A percentile compares a stretch with the other conserved stretches of the same genome.
Evolutionary conservation across 2,888 invertebrate genomes (phyloP).

Genomic region (Heliconius ethilla): DNA sequence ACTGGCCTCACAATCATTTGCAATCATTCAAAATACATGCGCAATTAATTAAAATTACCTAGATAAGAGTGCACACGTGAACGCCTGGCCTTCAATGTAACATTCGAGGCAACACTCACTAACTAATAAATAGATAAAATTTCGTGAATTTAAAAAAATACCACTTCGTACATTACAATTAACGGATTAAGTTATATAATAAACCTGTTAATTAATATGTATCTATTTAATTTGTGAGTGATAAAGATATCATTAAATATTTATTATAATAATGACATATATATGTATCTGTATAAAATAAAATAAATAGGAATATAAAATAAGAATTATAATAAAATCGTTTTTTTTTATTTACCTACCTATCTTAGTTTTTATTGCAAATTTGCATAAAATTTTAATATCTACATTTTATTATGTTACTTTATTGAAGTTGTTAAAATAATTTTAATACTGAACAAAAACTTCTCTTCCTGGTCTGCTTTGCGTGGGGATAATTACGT

Average conservation of each 20-base stretch:
- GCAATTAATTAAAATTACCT: constrained; percentile 35
- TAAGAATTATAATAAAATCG: constrained; percentile 3
- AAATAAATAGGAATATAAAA: neutral
- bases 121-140: neutral
- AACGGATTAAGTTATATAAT: neutral
- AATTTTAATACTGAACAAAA: constrained; percentile 10
- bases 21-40: constrained; percentile 29
- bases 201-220: neutral
- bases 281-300: constrained; percentile 1
- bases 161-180: neutral
- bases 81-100: constrained; percentile 35
- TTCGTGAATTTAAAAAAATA: neutral
- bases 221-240: neutral
- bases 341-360: neutral
- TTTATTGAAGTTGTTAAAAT: neutral
- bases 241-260: constrained; percentile 4
- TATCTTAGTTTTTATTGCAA: neutral
- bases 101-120: constrained; percentile 25
- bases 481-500: neutral
- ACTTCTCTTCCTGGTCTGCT: constrained; percentile 6
- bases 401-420: neutral
- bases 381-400: constrained; percentile 2
- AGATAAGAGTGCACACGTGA: constrained; percentile 40
- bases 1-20: constrained; percentile 5
- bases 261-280: constrained; percentile 1